Percentiles rank a stretch among this genome's conserved stretches.
These are phyloP conservation scores for Merluccius polli DNA, from an alignment of 2,797 vertebrate species.

Conservation along the genomic window DNA sequence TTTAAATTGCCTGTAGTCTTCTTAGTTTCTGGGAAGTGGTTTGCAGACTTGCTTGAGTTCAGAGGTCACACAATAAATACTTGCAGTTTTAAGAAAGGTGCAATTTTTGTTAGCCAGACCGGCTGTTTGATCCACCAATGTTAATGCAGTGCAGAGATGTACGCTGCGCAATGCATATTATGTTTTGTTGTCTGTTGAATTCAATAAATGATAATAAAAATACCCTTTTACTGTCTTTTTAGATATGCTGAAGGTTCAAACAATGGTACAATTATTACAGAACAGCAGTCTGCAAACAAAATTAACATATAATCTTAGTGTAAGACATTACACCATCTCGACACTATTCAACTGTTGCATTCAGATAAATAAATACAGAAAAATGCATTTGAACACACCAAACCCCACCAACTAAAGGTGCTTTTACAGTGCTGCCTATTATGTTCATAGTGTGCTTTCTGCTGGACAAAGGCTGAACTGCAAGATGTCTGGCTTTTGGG, in stretches of 20 bases:
- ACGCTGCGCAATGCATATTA: conserved; percentile 54
- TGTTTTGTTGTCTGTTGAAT: conserved; percentile 52
- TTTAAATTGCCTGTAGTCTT: conserved; percentile 21
- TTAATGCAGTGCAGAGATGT: conserved; percentile 24
- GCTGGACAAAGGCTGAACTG: conserved; percentile 42
- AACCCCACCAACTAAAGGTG: neutral
- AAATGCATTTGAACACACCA: neutral
- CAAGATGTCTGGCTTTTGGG: conserved; percentile 7
- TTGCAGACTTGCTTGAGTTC: conserved; percentile 32
- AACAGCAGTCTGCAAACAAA: neutral
- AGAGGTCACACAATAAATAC: neutral
- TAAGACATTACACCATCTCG: neutral
- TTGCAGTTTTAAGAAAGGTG: conserved; percentile 8
- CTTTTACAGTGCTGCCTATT: neutral
- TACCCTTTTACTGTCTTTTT: neutral
- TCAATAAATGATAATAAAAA: neutral
- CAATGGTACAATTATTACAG: neutral
- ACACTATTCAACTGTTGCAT: neutral
- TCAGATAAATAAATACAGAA: conserved; percentile 45
- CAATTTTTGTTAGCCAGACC: conserved; percentile 24
- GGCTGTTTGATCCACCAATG: conserved; percentile 17
- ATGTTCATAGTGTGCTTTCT: conserved; percentile 30
- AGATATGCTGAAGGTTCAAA: neutral
- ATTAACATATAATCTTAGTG: neutral
- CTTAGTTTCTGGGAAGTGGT: conserved; percentile 40